These are phyloP conservation scores for Ranitomeya imitator DNA, from an alignment of 2,113 vertebrate species.

Conservation along the genomic window DNA sequence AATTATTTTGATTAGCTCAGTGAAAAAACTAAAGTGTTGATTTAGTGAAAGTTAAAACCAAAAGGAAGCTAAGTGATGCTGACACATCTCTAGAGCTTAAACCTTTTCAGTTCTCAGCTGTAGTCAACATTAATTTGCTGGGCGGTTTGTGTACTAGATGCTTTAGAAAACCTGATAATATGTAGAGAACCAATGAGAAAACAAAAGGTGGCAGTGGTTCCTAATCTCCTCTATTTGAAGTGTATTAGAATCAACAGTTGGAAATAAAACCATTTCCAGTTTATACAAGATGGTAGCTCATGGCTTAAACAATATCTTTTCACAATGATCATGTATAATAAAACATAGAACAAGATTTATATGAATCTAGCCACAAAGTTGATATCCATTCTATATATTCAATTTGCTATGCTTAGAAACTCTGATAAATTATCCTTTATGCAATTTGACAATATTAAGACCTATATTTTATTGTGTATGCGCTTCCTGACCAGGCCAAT, in stretches of 20 bases:
- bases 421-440: slow-evolving; percentile 8
- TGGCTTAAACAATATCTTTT: slow-evolving; percentile 14
- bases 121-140: slow-evolving; percentile 56
- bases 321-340: slow-evolving; percentile 13
- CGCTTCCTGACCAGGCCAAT: no score
- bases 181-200: slow-evolving; percentile 41
- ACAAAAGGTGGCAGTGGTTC: slow-evolving; percentile 41
- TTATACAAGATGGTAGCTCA: background rate
- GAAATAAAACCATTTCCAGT: slow-evolving; percentile 18
- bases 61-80: slow-evolving; percentile 50
- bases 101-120: slow-evolving; percentile 42
- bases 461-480: background rate
- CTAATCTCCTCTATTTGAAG: slow-evolving; percentile 46
- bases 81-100: slow-evolving; percentile 54
- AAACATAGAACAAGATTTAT: slow-evolving; percentile 5
- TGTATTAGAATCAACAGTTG: slow-evolving; percentile 53
- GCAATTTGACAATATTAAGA: background rate
- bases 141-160: slow-evolving; percentile 33
- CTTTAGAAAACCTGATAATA: slow-evolving; percentile 47
- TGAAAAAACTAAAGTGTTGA: slow-evolving; percentile 49
- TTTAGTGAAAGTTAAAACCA: slow-evolving; percentile 56
- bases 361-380: background rate
- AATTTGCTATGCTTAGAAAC: background rate
- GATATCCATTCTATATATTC: background rate
- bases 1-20: slow-evolving; percentile 52